Conservation (phyloP, 1,140 invertebrate genomes). For the Sycobia sp. region DNA sequence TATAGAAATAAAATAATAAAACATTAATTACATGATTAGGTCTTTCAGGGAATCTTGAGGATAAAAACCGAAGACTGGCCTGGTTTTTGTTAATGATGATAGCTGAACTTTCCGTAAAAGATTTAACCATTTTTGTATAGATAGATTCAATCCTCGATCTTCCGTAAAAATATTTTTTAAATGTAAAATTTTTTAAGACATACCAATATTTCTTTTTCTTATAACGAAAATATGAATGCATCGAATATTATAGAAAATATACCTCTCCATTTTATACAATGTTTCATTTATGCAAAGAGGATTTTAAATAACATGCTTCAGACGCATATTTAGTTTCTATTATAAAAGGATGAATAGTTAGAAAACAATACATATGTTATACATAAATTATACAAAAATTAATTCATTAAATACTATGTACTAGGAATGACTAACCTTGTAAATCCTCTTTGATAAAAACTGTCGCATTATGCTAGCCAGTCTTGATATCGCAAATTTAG, state of each 20-base stretch:
- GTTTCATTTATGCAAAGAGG: background rate
- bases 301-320: background rate
- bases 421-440: too few species aligned
- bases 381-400: too few species aligned
- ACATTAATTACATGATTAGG: too few species aligned
- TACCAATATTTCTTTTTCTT: background rate
- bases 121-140: slow-evolving; percentile 1
- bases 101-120: background rate
- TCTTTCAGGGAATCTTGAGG: slow-evolving; percentile 3
- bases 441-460: background rate
- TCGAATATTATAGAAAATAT: background rate
- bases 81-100: slow-evolving; percentile 11
- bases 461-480: slow-evolving; percentile 17
- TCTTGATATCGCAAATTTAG: slow-evolving; percentile 23
- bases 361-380: too few species aligned
- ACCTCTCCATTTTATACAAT: slow-evolving; percentile 14
- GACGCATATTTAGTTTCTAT: too few species aligned
- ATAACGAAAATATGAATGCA: slow-evolving; percentile 14
- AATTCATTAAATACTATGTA: too few species aligned
- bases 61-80: slow-evolving; percentile 24
- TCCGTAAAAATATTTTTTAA: slow-evolving; percentile 20
- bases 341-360: too few species aligned
- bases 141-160: slow-evolving; percentile 24
- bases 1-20: too few species aligned
- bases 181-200: slow-evolving; percentile 3